Evolutionary conservation across 2,797 vertebrate species (phyloP), one percentile per base, ranked within the genome.

Genomic region (Molossus alvarezi): DNA sequence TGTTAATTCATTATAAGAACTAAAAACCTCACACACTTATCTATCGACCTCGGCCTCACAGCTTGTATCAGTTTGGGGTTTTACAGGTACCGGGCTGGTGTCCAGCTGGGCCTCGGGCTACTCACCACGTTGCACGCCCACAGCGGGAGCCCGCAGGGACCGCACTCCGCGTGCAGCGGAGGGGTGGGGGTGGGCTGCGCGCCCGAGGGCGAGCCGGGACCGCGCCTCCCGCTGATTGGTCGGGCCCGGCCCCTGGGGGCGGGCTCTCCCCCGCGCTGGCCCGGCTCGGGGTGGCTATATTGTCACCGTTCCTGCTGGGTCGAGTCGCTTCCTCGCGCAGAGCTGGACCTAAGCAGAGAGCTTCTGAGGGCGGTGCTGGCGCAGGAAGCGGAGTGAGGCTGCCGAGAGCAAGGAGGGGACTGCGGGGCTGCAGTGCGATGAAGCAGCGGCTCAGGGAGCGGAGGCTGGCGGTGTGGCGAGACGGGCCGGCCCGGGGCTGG

Each of bases 231-330:
- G 71, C 97, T 92, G 96, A 96, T 89, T 93, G 98, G 98, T 87
- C 73, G 25, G 77, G 45, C 27, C 27, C 37, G 41, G 94, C 5
- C 95, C 91, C n/a, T 65, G 82, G 97, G 97, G 98, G 98, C 97
- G 98, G 98, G 97, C 95, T 95, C 95, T 96, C 9, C 41, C 95
- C 93, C 48, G 91, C 76, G 90, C 91, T 85, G 17, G 91, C 90
- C 94, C 25, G 65, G 90, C 58, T 94, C n/a, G 88, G 84, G 92
- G 97, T 92, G 97, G 97, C 95, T 97, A 21, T 95, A 85, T 96
- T 93, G 95, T 94, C 94, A 55, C 37, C 9, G 83, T 92, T 90
- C 77, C 90, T 72, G 96, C 81, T 41, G 20, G 93, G 93, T 75
- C 27, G 71, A 21, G 77, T 17, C 0, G 88, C 53, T 83, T 84